Evolutionary conservation across 2,888 invertebrate species (phyloP).

Genomic region (Cordilura impudica): DNA sequence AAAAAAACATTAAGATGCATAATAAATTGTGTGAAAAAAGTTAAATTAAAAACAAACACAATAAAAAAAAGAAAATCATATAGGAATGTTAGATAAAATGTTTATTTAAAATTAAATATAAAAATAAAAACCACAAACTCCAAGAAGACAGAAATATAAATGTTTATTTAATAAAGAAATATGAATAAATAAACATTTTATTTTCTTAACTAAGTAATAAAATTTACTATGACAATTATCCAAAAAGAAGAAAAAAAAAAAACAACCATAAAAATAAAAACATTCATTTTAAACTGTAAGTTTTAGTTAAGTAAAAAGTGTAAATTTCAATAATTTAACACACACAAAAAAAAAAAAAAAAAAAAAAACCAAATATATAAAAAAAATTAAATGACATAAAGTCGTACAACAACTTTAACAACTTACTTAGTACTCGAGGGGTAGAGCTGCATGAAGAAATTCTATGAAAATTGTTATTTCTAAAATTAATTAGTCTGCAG

Average conservation of each 20-base stretch:
- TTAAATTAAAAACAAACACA: not conserved
- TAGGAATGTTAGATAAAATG: conserved; percentile 46
- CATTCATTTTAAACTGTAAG: conserved; percentile 52
- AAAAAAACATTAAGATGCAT: not conserved
- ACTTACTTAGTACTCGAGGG: not conserved
- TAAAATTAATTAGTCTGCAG: no score
- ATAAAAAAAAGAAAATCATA: not conserved
- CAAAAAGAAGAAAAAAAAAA: conserved; percentile 7
- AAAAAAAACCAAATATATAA: not conserved
- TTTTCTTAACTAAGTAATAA: not conserved
- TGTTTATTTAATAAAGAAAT: not conserved
- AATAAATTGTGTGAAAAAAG: not conserved
- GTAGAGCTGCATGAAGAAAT: not conserved
- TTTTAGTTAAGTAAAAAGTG: conserved; percentile 41
- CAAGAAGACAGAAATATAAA: conserved; percentile 11
- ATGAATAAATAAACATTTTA: not conserved
- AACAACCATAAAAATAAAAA: conserved; percentile 51
- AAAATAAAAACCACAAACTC: conserved; percentile 9
- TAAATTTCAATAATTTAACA: not conserved
- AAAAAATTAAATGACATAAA: not conserved
- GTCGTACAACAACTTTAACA: conserved; percentile 15
- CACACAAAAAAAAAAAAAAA: no score
- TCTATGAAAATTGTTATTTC: not conserved
- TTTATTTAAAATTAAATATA: not conserved
- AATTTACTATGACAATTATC: no score